Conservation (phyloP, 2,888 invertebrate genomes). For the Acleris holmiana region DNA sequence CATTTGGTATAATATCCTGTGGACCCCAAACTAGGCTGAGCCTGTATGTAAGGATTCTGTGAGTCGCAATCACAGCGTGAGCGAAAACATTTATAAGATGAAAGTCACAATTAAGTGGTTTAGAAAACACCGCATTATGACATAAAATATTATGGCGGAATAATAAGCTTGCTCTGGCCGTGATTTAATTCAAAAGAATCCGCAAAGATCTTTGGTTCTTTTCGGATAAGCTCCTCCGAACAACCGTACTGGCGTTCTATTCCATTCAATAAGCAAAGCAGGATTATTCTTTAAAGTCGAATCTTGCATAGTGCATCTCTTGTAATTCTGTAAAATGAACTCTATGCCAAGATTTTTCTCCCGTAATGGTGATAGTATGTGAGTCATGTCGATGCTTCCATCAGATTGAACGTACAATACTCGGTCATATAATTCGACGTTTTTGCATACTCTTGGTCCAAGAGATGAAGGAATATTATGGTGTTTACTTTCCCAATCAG, state of each 20-base stretch:
- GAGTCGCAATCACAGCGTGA: too few species aligned
- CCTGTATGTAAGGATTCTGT: too few species aligned
- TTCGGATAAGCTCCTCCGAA: constrained; percentile 87
- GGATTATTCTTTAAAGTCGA: constrained; percentile 55
- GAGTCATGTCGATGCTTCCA: constrained; percentile 65
- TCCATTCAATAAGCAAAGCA: constrained; percentile 85
- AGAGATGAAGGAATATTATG: constrained; percentile 58
- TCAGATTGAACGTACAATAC: constrained; percentile 69
- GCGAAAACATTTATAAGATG: too few species aligned
- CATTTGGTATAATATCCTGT: too few species aligned
- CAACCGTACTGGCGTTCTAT: constrained; percentile 86
- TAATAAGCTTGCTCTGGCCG: too few species aligned
- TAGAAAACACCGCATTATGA: too few species aligned
- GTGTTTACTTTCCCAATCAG: constrained; percentile 56
- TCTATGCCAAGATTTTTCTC: constrained; percentile 64
- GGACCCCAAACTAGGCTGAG: too few species aligned
- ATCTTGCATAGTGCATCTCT: constrained; percentile 67
- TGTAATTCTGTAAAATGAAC: constrained; percentile 70
- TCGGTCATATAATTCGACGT: constrained; percentile 58
- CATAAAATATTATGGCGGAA: too few species aligned
- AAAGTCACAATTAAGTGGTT: too few species aligned
- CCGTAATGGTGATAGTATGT: constrained; percentile 65
- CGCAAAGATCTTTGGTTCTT: constrained; percentile 84
- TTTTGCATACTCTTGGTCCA: constrained; percentile 66
- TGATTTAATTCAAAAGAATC: constrained; percentile 68